Evolutionary conservation across 2,797 vertebrate species (phyloP), one percentile per base, ranked within the genome.

Genomic region (Scleropages formosus): DNA sequence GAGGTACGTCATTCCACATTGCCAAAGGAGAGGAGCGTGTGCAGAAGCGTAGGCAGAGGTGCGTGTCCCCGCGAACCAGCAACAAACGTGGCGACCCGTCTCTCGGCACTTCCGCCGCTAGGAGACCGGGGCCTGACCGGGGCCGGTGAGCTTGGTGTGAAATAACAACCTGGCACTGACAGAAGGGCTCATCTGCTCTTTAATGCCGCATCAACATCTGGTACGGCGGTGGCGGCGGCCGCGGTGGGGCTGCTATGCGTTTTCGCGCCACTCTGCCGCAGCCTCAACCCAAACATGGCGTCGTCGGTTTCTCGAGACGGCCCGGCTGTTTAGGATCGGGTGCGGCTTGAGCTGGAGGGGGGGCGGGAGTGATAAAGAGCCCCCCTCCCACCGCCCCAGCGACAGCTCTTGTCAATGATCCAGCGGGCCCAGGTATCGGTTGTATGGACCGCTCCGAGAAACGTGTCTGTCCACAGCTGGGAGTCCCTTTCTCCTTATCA

Each of bases 321-420:
- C 66, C 64, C 73, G 79, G 85, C 81, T 86, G 88, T 89, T 89
- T 87, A 82, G 77, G 80, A 69, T 84, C 82, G 86, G 85, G 86
- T 88, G 88, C 89, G 87, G n/a, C 91, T 89, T 83, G 87, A 90
- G 87, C 4, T 7, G 49, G 8, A 49, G 49, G 49, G 49, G 49
- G 49, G 49, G 67, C 20, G 12, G 31, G 47, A 75, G 27, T n/a
- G 47, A 66, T 58, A 15, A n/a, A 66, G 12, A 15, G 47, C 80
- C 76, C 77, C 67, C 63, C 62, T 65, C 68, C 65, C 20, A 70
- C 64, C 62, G 76, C 85, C 16, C 84, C 85, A 87, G 88, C 87
- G 89, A 93, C 90, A 92, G 90, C 86, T 88, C 82, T 88, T 91
- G 90, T 92, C 88, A 85, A 89, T 88, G 83, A 51, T 87, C 83